These are phyloP conservation scores for Fopius arisanus DNA, from an alignment of 1,140 invertebrate genomes.

Conservation along the genomic window DNA sequence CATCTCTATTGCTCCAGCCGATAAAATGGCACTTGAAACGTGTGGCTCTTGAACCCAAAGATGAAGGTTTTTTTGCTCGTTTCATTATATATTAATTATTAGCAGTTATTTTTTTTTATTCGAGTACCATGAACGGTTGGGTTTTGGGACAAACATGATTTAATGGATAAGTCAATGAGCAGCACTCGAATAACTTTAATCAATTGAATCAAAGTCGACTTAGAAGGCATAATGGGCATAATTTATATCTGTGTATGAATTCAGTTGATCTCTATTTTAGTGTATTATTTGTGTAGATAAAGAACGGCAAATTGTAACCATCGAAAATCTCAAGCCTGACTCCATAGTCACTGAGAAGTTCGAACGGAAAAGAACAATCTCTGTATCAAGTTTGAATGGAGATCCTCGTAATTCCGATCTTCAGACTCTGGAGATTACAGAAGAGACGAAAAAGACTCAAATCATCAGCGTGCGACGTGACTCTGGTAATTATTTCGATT, in stretches of 20 bases:
- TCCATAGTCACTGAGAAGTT: not conserved
- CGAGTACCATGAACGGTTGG: no score
- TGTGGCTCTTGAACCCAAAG: slow-evolving; percentile 38
- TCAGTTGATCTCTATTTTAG: no score
- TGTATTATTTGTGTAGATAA: not conserved
- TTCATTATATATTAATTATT: not conserved
- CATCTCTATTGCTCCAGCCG: slow-evolving; percentile 71
- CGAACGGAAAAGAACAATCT: slow-evolving; percentile 13
- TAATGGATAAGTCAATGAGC: no score
- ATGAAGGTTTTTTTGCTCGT: slow-evolving; percentile 14
- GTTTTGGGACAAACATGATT: no score
- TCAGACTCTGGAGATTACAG: slow-evolving; percentile 1
- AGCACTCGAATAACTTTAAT: no score
- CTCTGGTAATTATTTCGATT: slow-evolving; percentile 12
- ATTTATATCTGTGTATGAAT: no score
- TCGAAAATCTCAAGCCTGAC: slow-evolving; percentile 13
- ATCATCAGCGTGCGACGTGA: not conserved
- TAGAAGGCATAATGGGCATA: no score
- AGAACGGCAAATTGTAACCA: not conserved
- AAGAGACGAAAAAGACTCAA: slow-evolving; percentile 9
- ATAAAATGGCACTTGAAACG: slow-evolving; percentile 74
- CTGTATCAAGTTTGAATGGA: slow-evolving; percentile 6
- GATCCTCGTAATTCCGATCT: not conserved
- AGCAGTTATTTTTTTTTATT: no score
- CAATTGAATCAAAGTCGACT: no score